Evolutionary conservation across 2,113 vertebrate genomes (phyloP), one percentile per base, ranked within the genome.

Genomic region (Arothron firmamentum): DNA sequence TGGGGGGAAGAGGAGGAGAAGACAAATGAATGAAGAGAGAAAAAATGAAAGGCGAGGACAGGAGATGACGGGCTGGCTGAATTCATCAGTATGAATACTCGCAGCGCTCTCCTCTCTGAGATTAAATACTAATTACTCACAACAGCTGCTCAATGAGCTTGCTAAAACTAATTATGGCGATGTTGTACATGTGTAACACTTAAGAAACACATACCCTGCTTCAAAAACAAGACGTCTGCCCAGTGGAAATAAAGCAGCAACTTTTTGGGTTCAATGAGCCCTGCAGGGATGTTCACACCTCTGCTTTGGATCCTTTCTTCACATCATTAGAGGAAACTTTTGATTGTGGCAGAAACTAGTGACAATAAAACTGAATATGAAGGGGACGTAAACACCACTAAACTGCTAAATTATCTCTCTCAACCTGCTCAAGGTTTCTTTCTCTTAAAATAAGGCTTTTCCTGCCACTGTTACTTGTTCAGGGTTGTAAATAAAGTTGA

Each of bases 91-190:
- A 68, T 50, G 71, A 83, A 85, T 86, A 88, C 86, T 85, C 86
- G 80, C 77, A 70, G 62, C 70, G 50, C 78, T 78, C 74, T 68
- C 68, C 70, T 74, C 80, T 69, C 69, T n/a, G 12, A 83, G 80
- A 88, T 80, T 81, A 83, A 85, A 82, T 72, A 80, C 73, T 85
- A 85, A 88, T 88, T 86, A 85, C 74, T 74, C 82, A 82, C 84
- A 88, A 80, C 86, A 88, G 82, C 80, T 88, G 84, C 84, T 82
- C 79, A 69, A 76, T 71, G 82, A 86, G 78, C 71, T 83, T 16
- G 49, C 80, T 75, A 76, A 80, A 70, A 68, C 76, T 86, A 82
- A 86, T 88, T 88, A 88, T 80, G 76, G 77, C 80, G 74, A 56
- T 77, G 81, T 83, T 72, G 42, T 69, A 87, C 86, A 86, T 70